Evolutionary conservation across 1,140 invertebrate genomes (phyloP).

Genomic region (Dendroctonus valens): DNA sequence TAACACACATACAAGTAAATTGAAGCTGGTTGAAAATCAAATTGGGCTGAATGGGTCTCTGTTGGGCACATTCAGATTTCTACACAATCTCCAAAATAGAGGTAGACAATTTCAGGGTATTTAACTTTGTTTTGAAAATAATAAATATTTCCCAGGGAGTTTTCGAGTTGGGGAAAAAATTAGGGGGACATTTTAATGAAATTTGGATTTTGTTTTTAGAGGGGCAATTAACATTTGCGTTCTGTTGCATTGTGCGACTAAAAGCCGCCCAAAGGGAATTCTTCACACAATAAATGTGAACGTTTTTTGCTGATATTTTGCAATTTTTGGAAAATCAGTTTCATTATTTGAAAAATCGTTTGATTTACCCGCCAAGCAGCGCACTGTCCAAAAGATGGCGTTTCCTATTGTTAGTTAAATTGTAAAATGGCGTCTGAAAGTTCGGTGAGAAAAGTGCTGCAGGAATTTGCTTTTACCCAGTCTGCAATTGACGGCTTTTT

Average conservation of each 20-base stretch:
- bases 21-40: not conserved
- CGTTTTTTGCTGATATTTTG: no score
- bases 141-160: not conserved
- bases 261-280: no score
- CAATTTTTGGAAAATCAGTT: no score
- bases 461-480: conserved; percentile 35
- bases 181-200: no score
- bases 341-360: not conserved
- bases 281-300: no score
- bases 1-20: not conserved
- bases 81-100: conserved; percentile 31
- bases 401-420: conserved; percentile 44
- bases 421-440: conserved; percentile 46
- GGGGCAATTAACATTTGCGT: no score
- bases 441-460: conserved; percentile 42
- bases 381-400: conserved; percentile 44
- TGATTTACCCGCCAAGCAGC: conserved; percentile 37
- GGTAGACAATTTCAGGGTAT: conserved; percentile 19
- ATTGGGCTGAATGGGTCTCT: conserved; percentile 10
- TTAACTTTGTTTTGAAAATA: conserved; percentile 7
- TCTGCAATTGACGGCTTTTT: conserved; percentile 7
- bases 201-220: no score
- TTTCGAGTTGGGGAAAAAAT: not conserved
- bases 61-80: conserved; percentile 24
- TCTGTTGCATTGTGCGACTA: no score